Percentiles rank a stretch among this genome's conserved stretches.
phyloP scores from a whole-genome alignment of 1,140 invertebrate genomes.

The Drepana arcuata region DNA sequence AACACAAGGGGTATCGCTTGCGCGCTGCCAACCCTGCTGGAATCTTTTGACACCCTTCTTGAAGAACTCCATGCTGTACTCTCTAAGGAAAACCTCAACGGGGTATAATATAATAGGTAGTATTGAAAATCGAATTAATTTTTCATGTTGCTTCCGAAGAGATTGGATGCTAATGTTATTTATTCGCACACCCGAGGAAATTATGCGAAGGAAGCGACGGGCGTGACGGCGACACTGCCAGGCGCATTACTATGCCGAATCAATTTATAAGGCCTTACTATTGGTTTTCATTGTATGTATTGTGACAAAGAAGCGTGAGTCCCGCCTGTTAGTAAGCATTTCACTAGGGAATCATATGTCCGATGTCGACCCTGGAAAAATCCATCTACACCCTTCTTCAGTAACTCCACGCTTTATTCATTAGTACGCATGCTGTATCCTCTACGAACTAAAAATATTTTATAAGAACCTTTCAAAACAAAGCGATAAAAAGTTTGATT shows the following conservation, averaged over 20 bases:
- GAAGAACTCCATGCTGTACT: too few relatives aligned
- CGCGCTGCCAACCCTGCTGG: too few relatives aligned
- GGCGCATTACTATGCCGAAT: slow-evolving; percentile 49
- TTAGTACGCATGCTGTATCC: background rate
- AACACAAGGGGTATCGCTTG: too few relatives aligned
- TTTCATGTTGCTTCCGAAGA: slow-evolving; percentile 18
- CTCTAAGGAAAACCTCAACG: too few relatives aligned
- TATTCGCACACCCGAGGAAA: slow-evolving; percentile 40
- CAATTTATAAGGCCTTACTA: slow-evolving; percentile 41
- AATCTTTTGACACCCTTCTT: too few relatives aligned
- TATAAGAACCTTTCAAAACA: background rate
- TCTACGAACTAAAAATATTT: background rate
- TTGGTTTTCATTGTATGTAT: background rate
- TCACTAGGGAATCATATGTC: background rate
- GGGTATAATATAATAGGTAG: slow-evolving; percentile 2
- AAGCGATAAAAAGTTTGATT: background rate
- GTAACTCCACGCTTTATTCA: background rate
- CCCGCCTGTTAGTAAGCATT: background rate
- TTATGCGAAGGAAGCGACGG: slow-evolving; percentile 47
- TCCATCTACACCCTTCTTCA: background rate
- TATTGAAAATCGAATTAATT: slow-evolving; percentile 7
- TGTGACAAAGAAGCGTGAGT: background rate
- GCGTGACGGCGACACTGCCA: slow-evolving; percentile 55
- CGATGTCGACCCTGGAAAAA: background rate
- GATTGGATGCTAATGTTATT: slow-evolving; percentile 60